Evolutionary conservation across 2,888 invertebrate genomes (phyloP).

Genomic region (Coleophora deauratella): DNA sequence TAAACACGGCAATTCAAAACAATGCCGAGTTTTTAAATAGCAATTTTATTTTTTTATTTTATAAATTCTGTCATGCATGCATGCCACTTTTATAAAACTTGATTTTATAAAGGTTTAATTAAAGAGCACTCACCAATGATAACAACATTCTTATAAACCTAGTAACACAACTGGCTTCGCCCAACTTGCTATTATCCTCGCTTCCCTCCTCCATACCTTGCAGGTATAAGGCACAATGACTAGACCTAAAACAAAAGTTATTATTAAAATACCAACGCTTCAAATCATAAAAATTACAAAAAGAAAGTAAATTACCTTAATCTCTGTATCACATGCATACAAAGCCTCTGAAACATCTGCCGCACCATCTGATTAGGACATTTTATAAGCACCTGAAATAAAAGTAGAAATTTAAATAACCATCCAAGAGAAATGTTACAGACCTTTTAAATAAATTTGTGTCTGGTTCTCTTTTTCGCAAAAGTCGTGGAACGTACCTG

Average conservation of each 20-base stretch:
- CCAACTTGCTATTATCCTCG: constrained; percentile 76
- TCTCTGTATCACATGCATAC: constrained; percentile 95
- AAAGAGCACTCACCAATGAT: constrained; percentile 77
- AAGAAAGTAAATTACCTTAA: constrained; percentile 77
- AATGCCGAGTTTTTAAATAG: no score
- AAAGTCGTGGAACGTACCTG: constrained; percentile 61
- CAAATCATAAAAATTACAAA: no score
- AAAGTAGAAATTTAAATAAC: constrained; percentile 6
- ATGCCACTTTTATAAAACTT: no score
- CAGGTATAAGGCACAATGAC: constrained; percentile 79
- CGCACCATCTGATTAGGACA: constrained; percentile 98
- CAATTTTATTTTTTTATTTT: no score
- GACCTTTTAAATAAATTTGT: no score
- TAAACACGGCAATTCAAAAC: background rate
- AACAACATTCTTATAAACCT: constrained; percentile 92
- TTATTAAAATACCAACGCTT: no score
- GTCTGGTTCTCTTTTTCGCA: no score
- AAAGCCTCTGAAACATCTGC: constrained; percentile 96
- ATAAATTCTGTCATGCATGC: no score
- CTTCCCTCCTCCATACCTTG: constrained; percentile 66
- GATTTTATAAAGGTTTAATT: no score
- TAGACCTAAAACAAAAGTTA: constrained; percentile 57
- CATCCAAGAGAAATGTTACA: no score
- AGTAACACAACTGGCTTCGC: constrained; percentile 91
- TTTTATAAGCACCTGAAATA: constrained; percentile 86